Conservation (phyloP, 2,888 invertebrate species). For the Rhaphigaster nebulosa region DNA sequence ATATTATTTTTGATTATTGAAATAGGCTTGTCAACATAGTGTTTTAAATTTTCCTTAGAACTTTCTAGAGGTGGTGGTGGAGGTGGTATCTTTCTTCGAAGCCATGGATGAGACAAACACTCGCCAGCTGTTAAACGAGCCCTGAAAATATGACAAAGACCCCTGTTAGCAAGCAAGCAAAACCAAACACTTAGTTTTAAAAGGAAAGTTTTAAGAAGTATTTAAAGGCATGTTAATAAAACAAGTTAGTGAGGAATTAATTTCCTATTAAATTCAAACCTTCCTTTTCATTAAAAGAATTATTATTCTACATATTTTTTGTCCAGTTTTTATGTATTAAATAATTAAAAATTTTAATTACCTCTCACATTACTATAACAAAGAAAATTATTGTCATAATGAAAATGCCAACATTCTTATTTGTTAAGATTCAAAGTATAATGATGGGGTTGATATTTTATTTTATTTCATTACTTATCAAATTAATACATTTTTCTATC, state of each 20-base stretch:
- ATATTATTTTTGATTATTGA: background rate
- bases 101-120: slow-evolving; percentile 91
- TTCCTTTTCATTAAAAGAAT: background rate
- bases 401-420: background rate
- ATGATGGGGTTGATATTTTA: background rate
- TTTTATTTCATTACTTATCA: background rate
- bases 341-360: background rate
- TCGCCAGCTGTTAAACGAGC: slow-evolving; percentile 83
- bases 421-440: background rate
- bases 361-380: background rate
- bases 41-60: slow-evolving; percentile 65
- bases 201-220: slow-evolving; percentile 19
- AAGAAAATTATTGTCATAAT: background rate
- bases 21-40: slow-evolving; percentile 63
- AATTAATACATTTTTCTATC: background rate
- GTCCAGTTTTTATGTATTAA: background rate
- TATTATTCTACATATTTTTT: background rate
- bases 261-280: slow-evolving; percentile 1
- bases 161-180: slow-evolving; percentile 59
- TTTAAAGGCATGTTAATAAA: slow-evolving; percentile 46
- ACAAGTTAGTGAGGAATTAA: slow-evolving; percentile 45
- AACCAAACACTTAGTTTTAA: slow-evolving; percentile 55
- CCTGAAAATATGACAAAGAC: slow-evolving; percentile 72
- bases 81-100: slow-evolving; percentile 73
- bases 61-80: slow-evolving; percentile 66